Conservation (phyloP, 92 coral and sea anemone genomes). For the Blastomussa wellsi region DNA sequence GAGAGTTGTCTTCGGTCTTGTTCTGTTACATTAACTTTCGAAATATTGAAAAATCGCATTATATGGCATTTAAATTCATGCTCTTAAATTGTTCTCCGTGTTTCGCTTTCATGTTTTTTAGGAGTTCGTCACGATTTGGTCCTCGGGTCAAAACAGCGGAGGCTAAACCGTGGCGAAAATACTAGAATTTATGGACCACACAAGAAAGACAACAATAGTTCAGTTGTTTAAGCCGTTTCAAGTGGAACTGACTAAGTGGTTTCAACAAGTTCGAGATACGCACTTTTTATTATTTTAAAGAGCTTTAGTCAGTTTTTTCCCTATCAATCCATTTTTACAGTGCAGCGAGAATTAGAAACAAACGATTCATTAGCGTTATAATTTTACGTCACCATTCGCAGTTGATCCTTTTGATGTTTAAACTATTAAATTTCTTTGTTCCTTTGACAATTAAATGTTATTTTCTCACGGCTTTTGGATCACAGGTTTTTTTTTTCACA, state of each 20-base stretch:
- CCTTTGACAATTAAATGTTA: not conserved
- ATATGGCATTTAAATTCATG: too few species aligned
- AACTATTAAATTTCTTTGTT: not conserved
- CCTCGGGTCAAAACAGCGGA: not conserved
- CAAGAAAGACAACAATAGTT: not conserved
- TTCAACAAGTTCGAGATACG: not conserved
- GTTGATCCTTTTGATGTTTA: not conserved
- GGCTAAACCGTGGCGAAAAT: not conserved
- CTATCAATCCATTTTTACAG: not conserved
- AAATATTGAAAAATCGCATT: too few species aligned
- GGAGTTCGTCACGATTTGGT: too few species aligned
- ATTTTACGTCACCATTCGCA: not conserved
- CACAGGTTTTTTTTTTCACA: not conserved
- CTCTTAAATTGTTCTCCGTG: too few species aligned
- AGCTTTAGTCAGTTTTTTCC: too few species aligned
- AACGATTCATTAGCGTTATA: not conserved
- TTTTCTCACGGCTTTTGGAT: not conserved
- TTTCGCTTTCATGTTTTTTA: not conserved
- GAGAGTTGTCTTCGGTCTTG: not conserved
- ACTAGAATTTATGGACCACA: not conserved
- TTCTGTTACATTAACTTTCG: not conserved
- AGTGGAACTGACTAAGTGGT: not conserved
- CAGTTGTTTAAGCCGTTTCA: not conserved
- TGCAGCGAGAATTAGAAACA: not conserved
- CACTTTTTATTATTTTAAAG: not conserved